Conservation (phyloP, 2,113 vertebrate species). For the Muscicapa adusta region DNA sequence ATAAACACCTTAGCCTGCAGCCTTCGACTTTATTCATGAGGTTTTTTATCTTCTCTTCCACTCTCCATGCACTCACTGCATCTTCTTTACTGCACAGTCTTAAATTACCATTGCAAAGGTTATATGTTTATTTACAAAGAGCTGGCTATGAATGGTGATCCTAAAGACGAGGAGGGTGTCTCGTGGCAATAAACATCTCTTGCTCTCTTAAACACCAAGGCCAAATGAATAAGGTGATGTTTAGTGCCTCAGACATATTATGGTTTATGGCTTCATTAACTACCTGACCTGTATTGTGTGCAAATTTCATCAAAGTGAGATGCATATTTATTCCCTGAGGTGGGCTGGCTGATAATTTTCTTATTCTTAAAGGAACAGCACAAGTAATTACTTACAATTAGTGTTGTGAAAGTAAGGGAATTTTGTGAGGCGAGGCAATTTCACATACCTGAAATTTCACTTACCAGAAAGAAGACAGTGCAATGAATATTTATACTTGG, state of each 20-base stretch:
- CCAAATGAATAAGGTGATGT: conserved; percentile 59
- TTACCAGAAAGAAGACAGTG: background rate
- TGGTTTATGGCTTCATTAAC: conserved; percentile 73
- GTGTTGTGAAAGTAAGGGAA: conserved; percentile 43
- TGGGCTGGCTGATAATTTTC: conserved; percentile 42
- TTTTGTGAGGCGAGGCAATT: conserved; percentile 46
- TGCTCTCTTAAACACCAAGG: conserved; percentile 64
- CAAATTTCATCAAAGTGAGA: conserved; percentile 68
- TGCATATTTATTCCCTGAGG: conserved; percentile 64
- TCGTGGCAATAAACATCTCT: conserved; percentile 70
- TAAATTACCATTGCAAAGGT: conserved; percentile 80
- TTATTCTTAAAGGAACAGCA: conserved; percentile 60
- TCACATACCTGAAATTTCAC: conserved; percentile 23
- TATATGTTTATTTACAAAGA: conserved; percentile 81
- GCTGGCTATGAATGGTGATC: conserved; percentile 63
- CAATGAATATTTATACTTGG: conserved; percentile 4
- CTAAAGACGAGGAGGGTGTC: conserved; percentile 63
- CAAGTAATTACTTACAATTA: conserved; percentile 70
- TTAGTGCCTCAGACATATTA: conserved; percentile 58
- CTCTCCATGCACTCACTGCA: conserved; percentile 60
- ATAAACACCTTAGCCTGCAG: conserved; percentile 78
- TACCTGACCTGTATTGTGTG: conserved; percentile 69
- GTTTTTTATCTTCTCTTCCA: conserved; percentile 73
- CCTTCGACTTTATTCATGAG: conserved; percentile 78
- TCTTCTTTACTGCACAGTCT: conserved; percentile 74